Evolutionary conservation across 2,888 invertebrate species (phyloP), one percentile per base, ranked within the genome.

Genomic region (Megalurothrips usitatus): DNA sequence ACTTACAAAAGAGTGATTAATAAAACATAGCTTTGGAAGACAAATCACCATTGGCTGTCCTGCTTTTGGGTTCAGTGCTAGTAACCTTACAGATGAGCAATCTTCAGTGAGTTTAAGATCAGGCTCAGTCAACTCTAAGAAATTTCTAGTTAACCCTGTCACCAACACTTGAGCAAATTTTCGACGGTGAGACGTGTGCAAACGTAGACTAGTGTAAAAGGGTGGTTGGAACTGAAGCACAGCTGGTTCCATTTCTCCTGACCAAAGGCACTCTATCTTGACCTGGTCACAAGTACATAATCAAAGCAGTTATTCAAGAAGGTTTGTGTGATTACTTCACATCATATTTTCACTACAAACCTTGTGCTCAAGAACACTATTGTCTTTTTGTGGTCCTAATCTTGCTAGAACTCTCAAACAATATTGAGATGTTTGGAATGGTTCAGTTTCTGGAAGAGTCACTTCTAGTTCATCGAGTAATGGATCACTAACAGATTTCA

Each of bases 161-260:
- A 93, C 90, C 63, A 92, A 90, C 47, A 96, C 91, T 87, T 96
- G 95, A 26, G 97, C 87, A 85, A 95, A 96, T 88, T 97, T 97
- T 84, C 94, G 89, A n/a, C 92, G 91, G 84, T 93, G 91, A 0
- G 94, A 94, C 0, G 97, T 96, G 82, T 96, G 94, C 19, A 98
- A 89, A 81, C 94, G 92, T 90, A 95, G 94, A 0, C 91, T 91
- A 0, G 94, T 91, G 84, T 91, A 91, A 86, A 98, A 91, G 0
- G 97, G 97, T 0, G 96, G 93, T 12, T 93, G 90, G 88, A 97
- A 96, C 85, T 93, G 92, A 9, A 97, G 88, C 1, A 91, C 90
- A 79, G 96, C 92, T 83, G 91, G 91, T n/a, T 91, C 90, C 49
- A 93, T 92, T 82, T 92, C 91, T 2, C 91, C 89, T 84, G 91